Base-by-base conservation (phyloP, 2,888 invertebrate genomes). In the Macaria liturata region DNA sequence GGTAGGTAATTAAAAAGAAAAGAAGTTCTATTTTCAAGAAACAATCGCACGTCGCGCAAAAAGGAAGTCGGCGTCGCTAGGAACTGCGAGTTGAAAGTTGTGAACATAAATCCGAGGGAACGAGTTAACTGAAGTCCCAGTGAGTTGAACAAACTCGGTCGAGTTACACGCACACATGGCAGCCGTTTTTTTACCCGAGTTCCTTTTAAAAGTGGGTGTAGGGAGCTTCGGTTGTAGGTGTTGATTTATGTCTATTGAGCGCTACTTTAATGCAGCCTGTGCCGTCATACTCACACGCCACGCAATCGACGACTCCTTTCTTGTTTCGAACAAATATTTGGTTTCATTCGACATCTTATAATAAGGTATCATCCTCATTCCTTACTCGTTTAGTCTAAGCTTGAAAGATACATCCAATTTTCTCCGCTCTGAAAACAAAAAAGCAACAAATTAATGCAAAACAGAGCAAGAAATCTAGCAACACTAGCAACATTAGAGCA, bases 121-220 rank as follows among this genome's bases (percentile, higher is more conserved):
- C 85, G 83, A 86, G 84, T 84, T 82, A 85, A 85, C 86, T 84
- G 78, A 77, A 77, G 77, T 76, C 81, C 75, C 72, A 72, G 58
- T 43, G 78, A 80, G 81, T 83, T 83, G 83, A 84, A 84, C 79
- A 81, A 84, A 84, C 83, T 80, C 78, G 78, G 74, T 78, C 83
- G 78, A 78, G 60, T 79, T 76, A 79, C 66, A 71, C 75, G 74
- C 73, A 73, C 72, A 71, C 69, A 72, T 61, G 62, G 62, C 68
- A 68, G 66, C 42, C 70, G 66, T 61, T 72, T 71, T 72, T 73
- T 66, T 54, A 62, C 48, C 54, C 59, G 55, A 57, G 51, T 62
- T 59, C 53, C 52, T 61, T 59, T 62, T 59, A 58, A 53, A 54
- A 54, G 54, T 56, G 54, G 55, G 55, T 49, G 47, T 49, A 57